Evolutionary conservation across 2,888 invertebrate species (phyloP), one percentile per base, ranked within the genome.

Genomic region (Cyclophora albipunctata): DNA sequence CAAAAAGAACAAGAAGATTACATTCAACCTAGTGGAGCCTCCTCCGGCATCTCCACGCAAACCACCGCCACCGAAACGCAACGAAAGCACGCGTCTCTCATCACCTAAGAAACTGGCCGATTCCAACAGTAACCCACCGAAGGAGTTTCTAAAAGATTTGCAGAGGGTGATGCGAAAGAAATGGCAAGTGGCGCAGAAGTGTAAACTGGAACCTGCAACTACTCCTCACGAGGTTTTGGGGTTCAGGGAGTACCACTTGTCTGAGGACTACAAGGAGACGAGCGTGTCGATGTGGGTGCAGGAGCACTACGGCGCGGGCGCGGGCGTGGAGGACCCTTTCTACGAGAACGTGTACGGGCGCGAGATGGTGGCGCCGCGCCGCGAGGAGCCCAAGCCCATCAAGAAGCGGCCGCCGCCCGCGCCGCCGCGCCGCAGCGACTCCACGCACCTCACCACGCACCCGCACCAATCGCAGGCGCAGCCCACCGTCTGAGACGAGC

Each of bases 91-190:
- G 0, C 90, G 92, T 45, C 82, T 95, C 3, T 92, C 95, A 2
- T 94, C 94, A 5, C 95, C 94, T 3, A 95, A 94, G 73, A 94
- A 94, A 63, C 78, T 95, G 35, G 91, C 91, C 0, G 94, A 94
- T 52, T 92, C 92, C 0, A 90, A 91, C 52, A 92, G 93, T 59
- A 93, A 93, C 66, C 94, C 95, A 3, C 94, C 95, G 0, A 92
- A 92, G 34, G 95, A 95, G 52, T 97, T 97, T 71, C 87, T 97
- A 45, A 94, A 95, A 72, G 97, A 97, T 76, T 86, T 97, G 46
- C 97, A 97, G 71, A 90, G 96, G 48, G 97, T 97, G 0, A 97
- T 97, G 95, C 91, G 95, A 60, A 96, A 96, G 71, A 97, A 97
- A 70, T 95, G 95, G 95, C 95, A 96, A 69, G 96, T 97, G 0